These are phyloP conservation scores for Zootoca vivipara DNA, from an alignment of 2,113 vertebrate genomes.

Conservation along the genomic window DNA sequence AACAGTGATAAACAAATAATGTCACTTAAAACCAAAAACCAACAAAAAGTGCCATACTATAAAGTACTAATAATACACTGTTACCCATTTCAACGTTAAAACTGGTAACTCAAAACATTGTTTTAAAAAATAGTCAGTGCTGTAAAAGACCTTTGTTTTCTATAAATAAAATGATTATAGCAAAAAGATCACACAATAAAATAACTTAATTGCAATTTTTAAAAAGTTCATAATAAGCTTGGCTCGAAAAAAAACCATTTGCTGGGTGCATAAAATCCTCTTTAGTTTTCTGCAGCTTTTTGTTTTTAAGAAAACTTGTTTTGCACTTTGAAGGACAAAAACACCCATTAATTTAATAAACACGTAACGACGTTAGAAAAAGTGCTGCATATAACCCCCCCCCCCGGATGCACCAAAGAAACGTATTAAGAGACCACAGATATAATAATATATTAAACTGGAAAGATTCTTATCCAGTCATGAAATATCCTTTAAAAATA, in stretches of 20 bases:
- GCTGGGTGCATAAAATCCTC: slow-evolving; percentile 68
- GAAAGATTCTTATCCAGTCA: slow-evolving; percentile 69
- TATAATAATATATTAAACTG: slow-evolving; percentile 77
- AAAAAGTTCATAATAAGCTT: slow-evolving; percentile 77
- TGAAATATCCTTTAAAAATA: slow-evolving; percentile 53
- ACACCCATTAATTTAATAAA: slow-evolving; percentile 73
- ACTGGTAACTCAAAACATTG: slow-evolving; percentile 70
- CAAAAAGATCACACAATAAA: slow-evolving; percentile 72
- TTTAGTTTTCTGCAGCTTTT: slow-evolving; percentile 58
- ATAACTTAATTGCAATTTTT: slow-evolving; percentile 63
- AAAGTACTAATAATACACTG: slow-evolving; percentile 73
- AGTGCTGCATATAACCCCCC: slow-evolving; percentile 85
- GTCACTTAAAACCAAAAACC: slow-evolving; percentile 58
- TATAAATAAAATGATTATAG: slow-evolving; percentile 78
- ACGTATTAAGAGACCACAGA: slow-evolving; percentile 75
- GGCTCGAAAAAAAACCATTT: slow-evolving; percentile 68
- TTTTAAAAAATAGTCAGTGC: slow-evolving; percentile 78
- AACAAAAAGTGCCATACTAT: slow-evolving; percentile 78
- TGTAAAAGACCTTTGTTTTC: slow-evolving; percentile 77
- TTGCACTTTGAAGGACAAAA: slow-evolving; percentile 63
- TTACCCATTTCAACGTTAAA: slow-evolving; percentile 73
- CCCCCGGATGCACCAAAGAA: slow-evolving; percentile 83
- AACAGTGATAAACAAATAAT: slow-evolving; percentile 61
- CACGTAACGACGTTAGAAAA: slow-evolving; percentile 80
- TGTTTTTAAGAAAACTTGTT: slow-evolving; percentile 48